Evolutionary conservation across 64 coral and sea anemone genomes (phyloP).

Genomic region (Dendrophyllia cribrosa): DNA sequence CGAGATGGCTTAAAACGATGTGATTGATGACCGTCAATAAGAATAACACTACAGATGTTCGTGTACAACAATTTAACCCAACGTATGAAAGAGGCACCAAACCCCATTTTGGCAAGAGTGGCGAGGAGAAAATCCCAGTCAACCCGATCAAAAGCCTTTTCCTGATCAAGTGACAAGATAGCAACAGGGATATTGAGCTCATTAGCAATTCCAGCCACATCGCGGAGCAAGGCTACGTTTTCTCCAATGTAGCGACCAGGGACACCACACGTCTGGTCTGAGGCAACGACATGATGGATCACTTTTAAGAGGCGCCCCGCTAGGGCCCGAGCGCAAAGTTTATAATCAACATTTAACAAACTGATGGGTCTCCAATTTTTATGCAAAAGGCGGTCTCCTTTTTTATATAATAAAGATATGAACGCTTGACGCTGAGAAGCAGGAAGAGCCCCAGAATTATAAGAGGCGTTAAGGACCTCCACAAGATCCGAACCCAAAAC

Average conservation of each 20-base stretch:
- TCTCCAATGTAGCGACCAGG: conserved; percentile 33
- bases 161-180: conserved; percentile 9
- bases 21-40: neutral
- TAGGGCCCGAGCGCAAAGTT: neutral
- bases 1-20: neutral
- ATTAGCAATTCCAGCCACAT: neutral
- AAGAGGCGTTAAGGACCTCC: neutral
- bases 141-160: conserved; percentile 70
- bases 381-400: neutral
- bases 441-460: neutral
- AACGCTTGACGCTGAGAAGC: neutral
- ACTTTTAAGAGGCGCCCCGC: neutral
- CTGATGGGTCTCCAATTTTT: conserved; percentile 25
- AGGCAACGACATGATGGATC: neutral
- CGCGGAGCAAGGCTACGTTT: neutral
- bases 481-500: neutral
- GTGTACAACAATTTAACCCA: conserved; percentile 34
- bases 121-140: conserved; percentile 4
- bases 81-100: conserved; percentile 19
- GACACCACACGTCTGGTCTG: conserved; percentile 34
- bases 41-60: neutral
- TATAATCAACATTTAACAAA: conserved; percentile 17
- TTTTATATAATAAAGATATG: neutral
- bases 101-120: conserved; percentile 2
- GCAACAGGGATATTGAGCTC: neutral